Base-by-base conservation (phyloP, 2,888 invertebrate species). In the Congeria kusceri region DNA sequence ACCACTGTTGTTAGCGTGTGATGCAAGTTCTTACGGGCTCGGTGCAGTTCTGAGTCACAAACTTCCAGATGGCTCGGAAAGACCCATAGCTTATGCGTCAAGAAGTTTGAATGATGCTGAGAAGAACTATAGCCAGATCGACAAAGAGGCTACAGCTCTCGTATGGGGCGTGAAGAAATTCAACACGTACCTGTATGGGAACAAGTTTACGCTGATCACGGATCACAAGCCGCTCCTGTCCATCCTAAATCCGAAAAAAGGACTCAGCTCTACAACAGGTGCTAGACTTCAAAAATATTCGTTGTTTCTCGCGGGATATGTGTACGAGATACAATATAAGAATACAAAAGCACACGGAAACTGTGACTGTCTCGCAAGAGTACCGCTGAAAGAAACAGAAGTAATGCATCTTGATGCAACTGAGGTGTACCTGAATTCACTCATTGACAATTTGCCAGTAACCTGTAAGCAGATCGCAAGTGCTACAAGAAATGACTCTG, bases 81-180 rank as follows among this genome's bases (percentile, higher is more conserved):
- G 82, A 71, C 80, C 72, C 7, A 56, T 86, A 57, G 85, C 79
- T 3, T 94, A 92, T 75, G 93, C 92, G 0, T 94, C 92, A 64
- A 87, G 90, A 13, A 93, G 93, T 63, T 92, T 94, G 72, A 87
- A 82, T 87, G 90, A 87, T 93, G 92, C 89, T 85, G 91, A 93
- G 85, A 79, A 84, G 56, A 87, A 88, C 25, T 93, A 93, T 82
- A 88, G 90, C 32, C 92, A 93, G 75, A 80, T 93, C n/a, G 92
- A 94, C 57, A 92, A 92, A 80, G 93, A 92, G 86, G 92, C 93
- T 28, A 83, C 93, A 20, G 85, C 90, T 18, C 75, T 94, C 7
- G 88, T 94, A 84, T 82, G 93, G 91, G n/a, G 91, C 3, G 88
- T 93, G 0, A 88, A 89, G 56, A 91, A 92, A 79, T 94, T 94